Evolutionary conservation across 2,888 invertebrate species (phyloP).

Genomic region (Ferrisia virgata): DNA sequence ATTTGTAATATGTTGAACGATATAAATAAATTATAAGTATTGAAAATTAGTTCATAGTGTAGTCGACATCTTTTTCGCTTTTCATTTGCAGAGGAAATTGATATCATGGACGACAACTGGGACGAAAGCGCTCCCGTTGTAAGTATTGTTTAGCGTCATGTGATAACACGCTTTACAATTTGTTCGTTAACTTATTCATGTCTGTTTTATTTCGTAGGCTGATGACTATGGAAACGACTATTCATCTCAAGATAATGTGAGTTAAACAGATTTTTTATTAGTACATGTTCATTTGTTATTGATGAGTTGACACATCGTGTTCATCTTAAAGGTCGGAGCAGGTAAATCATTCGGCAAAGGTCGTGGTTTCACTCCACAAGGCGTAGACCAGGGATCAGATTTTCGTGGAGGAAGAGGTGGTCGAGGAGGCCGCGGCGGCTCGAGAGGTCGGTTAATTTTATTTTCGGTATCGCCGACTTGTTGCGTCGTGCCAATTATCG

Average conservation of each 20-base stretch:
- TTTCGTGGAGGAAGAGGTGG: constrained; percentile 52
- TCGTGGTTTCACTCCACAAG: constrained; percentile 16
- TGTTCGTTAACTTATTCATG: too few relatives aligned
- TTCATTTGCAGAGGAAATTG: too few relatives aligned
- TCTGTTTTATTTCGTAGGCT: too few relatives aligned
- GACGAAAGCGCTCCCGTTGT: too few relatives aligned
- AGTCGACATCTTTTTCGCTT: too few relatives aligned
- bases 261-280: background rate
- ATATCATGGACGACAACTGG: too few relatives aligned
- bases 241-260: too few relatives aligned
- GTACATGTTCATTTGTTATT: background rate
- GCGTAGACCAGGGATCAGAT: constrained; percentile 50
- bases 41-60: too few relatives aligned
- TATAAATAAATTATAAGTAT: too few relatives aligned
- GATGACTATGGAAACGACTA: background rate
- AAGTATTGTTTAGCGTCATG: too few relatives aligned
- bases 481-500: background rate
- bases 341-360: constrained; percentile 36
- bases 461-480: background rate
- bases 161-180: too few relatives aligned
- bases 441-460: constrained; percentile 48
- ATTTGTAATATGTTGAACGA: too few relatives aligned
- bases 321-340: background rate
- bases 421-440: constrained; percentile 49
- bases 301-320: background rate